Base-by-base conservation (phyloP, 1,140 invertebrate species). In the Micrasema minimum region DNA sequence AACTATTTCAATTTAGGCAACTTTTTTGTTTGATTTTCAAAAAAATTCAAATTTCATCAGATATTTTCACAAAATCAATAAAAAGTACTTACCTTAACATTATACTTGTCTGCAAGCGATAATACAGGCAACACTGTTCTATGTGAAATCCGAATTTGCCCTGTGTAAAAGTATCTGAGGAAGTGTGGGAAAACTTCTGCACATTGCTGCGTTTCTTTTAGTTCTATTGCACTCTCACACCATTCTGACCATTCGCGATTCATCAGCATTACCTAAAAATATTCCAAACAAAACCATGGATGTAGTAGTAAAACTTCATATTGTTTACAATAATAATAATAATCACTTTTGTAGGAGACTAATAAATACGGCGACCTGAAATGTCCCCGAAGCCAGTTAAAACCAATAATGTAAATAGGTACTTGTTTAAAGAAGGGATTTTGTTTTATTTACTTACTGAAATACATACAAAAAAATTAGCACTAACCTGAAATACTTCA, bases 221-320 rank as follows among this genome's bases (percentile, higher is more conserved):
- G 84, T 35, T 91, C 89, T 69, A 98, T 91, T 18, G 89, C 86
- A 76, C 88, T 93, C 82, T 96, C 93, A 72, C 92, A 88, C 77
- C 93, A 95, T 80, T 97, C 96, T 61, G 88, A 91, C 96, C 96
- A 97, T 80, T 93, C 92, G 0, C 94, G 90, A 79, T 93, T 95
- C 91, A 96, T 96, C 41, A 98, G 82, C 96, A 98, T 98, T 4
- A 96, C 93, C 91, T 95, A 65, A 53, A 84, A 26, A 62, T 12
- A 59, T 38, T 35, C 10, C 35, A 59, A 57, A 37, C 9, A 35
- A 11, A 37, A 57, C n/a, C 35, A 2, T 2, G 22, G 1, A 57
- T 37, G 4, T 35, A 23, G 6, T 4, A 53, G 2, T 22, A 3
- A 1, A 22, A 51, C 62, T 5, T 6, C 14, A 9, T 2, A 46